A percentile compares a stretch with the other conserved stretches of the same genome.
phyloP scores from a whole-genome alignment of 2,888 invertebrate species.

The Machimus atricapillus region DNA sequence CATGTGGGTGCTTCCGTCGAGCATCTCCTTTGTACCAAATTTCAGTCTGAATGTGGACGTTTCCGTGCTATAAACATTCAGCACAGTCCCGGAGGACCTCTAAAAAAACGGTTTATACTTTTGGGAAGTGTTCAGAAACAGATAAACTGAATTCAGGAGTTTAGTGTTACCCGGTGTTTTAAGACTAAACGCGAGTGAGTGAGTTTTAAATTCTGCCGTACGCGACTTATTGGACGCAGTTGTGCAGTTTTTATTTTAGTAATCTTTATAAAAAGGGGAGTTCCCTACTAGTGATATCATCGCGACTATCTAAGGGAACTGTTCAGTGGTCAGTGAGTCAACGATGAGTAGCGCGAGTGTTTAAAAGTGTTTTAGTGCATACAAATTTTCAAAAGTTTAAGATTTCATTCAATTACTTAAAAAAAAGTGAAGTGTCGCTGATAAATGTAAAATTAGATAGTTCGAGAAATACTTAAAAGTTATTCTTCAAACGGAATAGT shows the following conservation, averaged over 20 bases:
- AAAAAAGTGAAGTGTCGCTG: background rate
- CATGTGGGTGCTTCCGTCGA: conserved; percentile 11
- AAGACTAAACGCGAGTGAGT: background rate
- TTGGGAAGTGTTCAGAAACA: conserved; percentile 14
- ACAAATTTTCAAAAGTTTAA: background rate
- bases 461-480: background rate
- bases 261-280: background rate
- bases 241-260: background rate
- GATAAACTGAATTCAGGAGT: background rate
- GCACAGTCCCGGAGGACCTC: background rate
- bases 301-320: background rate
- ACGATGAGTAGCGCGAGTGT: background rate
- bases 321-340: background rate
- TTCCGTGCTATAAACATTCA: conserved; percentile 43
- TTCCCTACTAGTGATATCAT: background rate
- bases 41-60: conserved; percentile 46
- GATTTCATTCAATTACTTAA: background rate
- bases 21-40: conserved; percentile 41
- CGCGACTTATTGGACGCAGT: background rate
- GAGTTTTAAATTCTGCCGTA: background rate
- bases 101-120: background rate
- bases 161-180: background rate
- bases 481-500: background rate
- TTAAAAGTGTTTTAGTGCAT: background rate
- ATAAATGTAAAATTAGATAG: background rate